phyloP scores from a whole-genome alignment of 2,113 vertebrate genomes.

The Chelonoidis abingdonii region DNA sequence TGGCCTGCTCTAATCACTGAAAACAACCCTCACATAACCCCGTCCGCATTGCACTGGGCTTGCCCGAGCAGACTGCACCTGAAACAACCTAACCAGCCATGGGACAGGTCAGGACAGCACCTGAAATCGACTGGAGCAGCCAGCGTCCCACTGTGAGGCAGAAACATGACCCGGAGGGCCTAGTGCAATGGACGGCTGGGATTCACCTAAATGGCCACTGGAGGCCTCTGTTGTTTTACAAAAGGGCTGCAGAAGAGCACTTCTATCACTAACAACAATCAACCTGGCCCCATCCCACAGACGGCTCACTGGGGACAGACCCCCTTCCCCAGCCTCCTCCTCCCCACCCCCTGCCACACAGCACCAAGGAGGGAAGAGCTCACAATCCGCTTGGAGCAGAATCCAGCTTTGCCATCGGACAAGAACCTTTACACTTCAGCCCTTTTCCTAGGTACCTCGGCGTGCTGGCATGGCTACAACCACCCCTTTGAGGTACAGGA shows the following conservation, averaged over 20 bases:
- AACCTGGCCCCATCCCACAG: background rate
- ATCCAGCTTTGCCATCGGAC: fast-evolving
- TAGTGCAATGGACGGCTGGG: fast-evolving
- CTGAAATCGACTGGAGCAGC: background rate
- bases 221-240: fast-evolving
- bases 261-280: background rate
- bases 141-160: too few species aligned
- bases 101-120: too few species aligned
- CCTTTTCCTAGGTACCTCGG: background rate
- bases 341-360: fast-evolving
- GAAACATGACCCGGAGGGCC: too few species aligned
- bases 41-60: background rate
- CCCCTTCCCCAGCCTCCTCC: background rate
- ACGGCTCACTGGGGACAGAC: background rate
- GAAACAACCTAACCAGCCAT: background rate
- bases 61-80: too few species aligned
- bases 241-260: background rate
- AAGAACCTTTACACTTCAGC: background rate
- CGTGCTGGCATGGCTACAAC: background rate
- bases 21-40: background rate
- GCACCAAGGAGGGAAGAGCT: background rate
- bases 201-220: background rate
- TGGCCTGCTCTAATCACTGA: background rate
- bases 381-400: fast-evolving
- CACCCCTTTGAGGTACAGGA: background rate